Conservation (phyloP, 2,113 vertebrate species). For the Clarias macrocephalus region DNA sequence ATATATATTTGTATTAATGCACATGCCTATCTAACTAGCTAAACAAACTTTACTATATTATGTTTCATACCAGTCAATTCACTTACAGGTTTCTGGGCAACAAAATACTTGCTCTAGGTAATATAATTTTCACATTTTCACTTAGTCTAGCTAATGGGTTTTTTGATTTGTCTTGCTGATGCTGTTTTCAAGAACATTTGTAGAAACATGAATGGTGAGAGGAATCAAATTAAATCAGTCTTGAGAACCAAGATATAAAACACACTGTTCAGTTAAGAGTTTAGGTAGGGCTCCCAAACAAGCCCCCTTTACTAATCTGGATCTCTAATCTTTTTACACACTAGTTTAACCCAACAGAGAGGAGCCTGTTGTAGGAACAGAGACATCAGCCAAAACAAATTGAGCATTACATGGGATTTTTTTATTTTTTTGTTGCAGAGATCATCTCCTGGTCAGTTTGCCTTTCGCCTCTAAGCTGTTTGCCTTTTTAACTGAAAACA, state of each 20-base stretch:
- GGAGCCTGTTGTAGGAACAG: slow-evolving; percentile 56
- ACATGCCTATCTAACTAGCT: neutral
- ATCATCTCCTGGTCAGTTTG: slow-evolving; percentile 48
- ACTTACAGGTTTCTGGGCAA: neutral
- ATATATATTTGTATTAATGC: neutral
- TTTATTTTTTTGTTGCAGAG: slow-evolving; percentile 50
- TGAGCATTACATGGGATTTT: slow-evolving; percentile 49
- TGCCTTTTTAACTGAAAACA: slow-evolving; percentile 31
- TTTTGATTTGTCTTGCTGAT: neutral
- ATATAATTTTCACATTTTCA: neutral
- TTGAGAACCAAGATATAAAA: slow-evolving; percentile 8
- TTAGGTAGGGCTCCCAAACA: slow-evolving; percentile 36
- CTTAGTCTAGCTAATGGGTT: neutral
- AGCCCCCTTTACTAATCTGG: slow-evolving; percentile 19
- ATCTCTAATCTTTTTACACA: slow-evolving; percentile 70
- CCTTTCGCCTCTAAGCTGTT: slow-evolving; percentile 25
- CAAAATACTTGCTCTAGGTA: neutral
- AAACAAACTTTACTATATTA: neutral
- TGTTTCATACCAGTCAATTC: neutral
- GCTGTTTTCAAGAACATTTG: neutral
- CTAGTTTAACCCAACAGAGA: slow-evolving; percentile 65
- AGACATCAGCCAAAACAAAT: slow-evolving; percentile 36
- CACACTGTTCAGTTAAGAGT: slow-evolving; percentile 32
- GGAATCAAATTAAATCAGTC: slow-evolving; percentile 9
- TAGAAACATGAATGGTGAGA: neutral